Conservation (phyloP, 1,140 invertebrate genomes). For the Lethocerus indicus region DNA sequence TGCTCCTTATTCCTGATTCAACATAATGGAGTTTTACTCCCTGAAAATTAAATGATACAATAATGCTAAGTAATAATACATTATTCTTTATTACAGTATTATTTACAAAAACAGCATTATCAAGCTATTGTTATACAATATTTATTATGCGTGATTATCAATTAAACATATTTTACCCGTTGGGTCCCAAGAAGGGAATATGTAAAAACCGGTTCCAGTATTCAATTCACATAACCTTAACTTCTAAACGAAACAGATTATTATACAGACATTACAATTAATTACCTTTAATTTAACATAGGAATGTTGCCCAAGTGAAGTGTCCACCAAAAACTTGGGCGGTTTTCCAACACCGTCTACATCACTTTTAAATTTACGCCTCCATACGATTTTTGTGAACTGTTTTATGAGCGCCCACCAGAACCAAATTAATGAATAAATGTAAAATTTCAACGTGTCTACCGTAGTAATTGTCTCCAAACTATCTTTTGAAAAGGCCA, state of each 20-base stretch:
- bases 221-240: background rate
- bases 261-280: background rate
- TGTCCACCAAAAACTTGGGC: slow-evolving; percentile 37
- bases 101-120: background rate
- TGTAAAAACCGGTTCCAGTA: background rate
- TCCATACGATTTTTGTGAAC: no score
- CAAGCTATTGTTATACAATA: background rate
- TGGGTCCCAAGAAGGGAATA: background rate
- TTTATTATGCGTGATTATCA: background rate
- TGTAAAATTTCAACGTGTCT: no score
- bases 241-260: background rate
- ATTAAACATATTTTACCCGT: background rate
- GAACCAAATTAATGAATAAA: no score
- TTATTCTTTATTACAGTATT: background rate
- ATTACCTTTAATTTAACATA: slow-evolving; percentile 45
- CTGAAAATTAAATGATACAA: slow-evolving; percentile 25
- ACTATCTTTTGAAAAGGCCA: no score
- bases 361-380: no score
- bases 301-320: slow-evolving; percentile 37
- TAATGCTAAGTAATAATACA: background rate
- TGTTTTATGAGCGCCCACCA: no score
- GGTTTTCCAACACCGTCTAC: slow-evolving; percentile 32
- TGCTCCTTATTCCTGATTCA: slow-evolving; percentile 36
- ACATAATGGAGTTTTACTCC: slow-evolving; percentile 60
- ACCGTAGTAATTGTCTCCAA: no score